These are phyloP conservation scores for Lissonota sp. DNA, from an alignment of 2,888 invertebrate genomes.

Conservation along the genomic window DNA sequence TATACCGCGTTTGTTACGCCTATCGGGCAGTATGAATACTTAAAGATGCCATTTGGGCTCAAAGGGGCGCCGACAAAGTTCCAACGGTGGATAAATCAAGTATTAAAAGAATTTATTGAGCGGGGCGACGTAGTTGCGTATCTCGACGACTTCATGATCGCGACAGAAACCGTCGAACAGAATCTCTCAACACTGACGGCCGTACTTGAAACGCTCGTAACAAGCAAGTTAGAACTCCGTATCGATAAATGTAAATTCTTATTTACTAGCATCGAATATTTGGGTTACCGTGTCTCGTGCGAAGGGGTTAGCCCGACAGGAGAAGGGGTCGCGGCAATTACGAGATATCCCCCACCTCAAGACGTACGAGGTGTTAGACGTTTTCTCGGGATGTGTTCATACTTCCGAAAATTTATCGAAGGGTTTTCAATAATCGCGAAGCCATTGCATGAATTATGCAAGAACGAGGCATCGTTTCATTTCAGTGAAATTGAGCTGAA, in stretches of 20 bases:
- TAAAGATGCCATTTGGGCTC: conserved; percentile 34
- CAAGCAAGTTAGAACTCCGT: conserved; percentile 28
- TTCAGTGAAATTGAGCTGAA: conserved; percentile 1
- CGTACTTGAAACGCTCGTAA: conserved; percentile 41
- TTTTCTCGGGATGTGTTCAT: conserved; percentile 27
- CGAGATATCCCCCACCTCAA: conserved; percentile 14
- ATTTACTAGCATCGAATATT: background rate
- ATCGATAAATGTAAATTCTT: conserved; percentile 19
- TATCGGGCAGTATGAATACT: conserved; percentile 57
- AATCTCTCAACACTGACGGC: conserved; percentile 42
- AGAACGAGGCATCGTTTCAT: background rate
- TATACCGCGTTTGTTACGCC: conserved; percentile 45
- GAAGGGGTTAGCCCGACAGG: conserved; percentile 15
- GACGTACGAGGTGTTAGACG: background rate
- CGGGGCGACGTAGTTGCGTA: conserved; percentile 51
- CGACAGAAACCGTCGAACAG: conserved; percentile 51
- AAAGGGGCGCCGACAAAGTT: conserved; percentile 20
- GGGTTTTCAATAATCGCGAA: conserved; percentile 1
- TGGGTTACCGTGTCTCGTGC: background rate
- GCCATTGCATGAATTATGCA: conserved; percentile 1
- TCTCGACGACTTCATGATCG: conserved; percentile 61
- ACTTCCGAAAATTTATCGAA: conserved; percentile 29
- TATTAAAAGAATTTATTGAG: conserved; percentile 21
- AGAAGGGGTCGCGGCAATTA: conserved; percentile 7
- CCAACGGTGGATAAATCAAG: conserved; percentile 40